Evolutionary conservation across 2,113 vertebrate genomes (phyloP), one percentile per base, ranked within the genome.

Genomic region (Ammospiza caudacuta): DNA sequence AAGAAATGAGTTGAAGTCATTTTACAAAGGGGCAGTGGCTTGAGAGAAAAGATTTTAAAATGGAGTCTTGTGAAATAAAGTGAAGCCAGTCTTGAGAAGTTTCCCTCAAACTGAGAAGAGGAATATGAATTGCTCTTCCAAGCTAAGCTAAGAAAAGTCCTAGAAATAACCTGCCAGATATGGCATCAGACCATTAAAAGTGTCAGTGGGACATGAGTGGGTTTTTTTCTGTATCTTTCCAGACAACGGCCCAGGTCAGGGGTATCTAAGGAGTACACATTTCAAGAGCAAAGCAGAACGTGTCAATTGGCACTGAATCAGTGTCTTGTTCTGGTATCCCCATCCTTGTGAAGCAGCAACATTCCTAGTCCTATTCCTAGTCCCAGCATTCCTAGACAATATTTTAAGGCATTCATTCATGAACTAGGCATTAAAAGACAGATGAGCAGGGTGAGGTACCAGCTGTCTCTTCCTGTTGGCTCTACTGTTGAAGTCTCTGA

Each of bases 321-420:
- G 4, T 17, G 5, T 22, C 78, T 59, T 59, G 41, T 44, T 70
- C 35, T 46, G 14, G 7, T 54, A 27, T 47, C 21, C 33, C 17
- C 5, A 9, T 39, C 33, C 44, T 39, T 46, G 33, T 11, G 52
- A 75, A 79, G 58, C 4, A 94, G 21, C 25, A 70, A 11, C 41
- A 46, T 43, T 43, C 41, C 41, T 15, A 43, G 41, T 43, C 41
- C 41, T 41, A 41, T 41, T 41, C 41, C 41, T 5, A 54, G 57
- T 64, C 67, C 68, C 13, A 24, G 12, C 20, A 28, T n/a, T 90
- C 25, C 44, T 72, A 43, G 15, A 44, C 9, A 83, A 15, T n/a
- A n/a, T 22, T 58, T 68, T 47, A 59, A 0, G 0, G 28, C 27
- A 57, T 29, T 51, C 24, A 46, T 49, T 52, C 43, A 41, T 15